Conservation (phyloP, 2,797 vertebrate species). For the Scolopax bukidnonensis region DNA sequence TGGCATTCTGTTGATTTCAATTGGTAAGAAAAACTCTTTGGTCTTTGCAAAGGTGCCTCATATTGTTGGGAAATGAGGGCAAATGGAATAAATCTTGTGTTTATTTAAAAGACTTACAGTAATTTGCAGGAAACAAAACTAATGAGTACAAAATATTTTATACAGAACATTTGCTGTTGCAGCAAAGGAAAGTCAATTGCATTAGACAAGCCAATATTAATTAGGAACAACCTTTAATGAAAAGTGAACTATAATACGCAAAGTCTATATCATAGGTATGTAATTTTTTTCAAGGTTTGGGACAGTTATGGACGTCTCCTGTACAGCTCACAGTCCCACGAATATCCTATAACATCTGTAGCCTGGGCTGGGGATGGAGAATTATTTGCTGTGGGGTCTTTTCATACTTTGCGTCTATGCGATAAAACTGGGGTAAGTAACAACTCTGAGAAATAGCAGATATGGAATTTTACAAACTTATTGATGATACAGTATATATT, state of each 20-base stretch:
- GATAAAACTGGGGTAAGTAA: constrained; percentile 96
- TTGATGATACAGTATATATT: background rate
- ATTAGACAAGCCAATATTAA: background rate
- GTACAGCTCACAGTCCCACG: constrained; percentile 86
- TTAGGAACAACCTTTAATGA: background rate
- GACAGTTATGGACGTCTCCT: constrained; percentile 90
- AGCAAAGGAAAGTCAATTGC: background rate
- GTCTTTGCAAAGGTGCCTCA: background rate
- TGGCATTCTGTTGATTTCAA: background rate
- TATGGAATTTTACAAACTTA: background rate
- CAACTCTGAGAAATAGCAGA: background rate
- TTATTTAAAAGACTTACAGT: background rate
- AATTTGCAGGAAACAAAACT: background rate
- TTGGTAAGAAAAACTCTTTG: background rate
- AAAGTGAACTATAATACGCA: background rate
- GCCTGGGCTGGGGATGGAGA: constrained; percentile 94
- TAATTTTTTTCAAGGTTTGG: constrained; percentile 85
- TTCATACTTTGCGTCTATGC: constrained; percentile 92
- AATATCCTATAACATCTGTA: constrained; percentile 91
- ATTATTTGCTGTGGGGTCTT: constrained; percentile 93
- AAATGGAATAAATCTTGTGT: background rate
- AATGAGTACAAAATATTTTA: background rate
- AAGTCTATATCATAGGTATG: background rate
- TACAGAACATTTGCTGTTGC: background rate
- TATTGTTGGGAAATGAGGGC: background rate